Evolutionary conservation across 2,888 invertebrate genomes (phyloP).

Genomic region (Galerucella nymphaeae): DNA sequence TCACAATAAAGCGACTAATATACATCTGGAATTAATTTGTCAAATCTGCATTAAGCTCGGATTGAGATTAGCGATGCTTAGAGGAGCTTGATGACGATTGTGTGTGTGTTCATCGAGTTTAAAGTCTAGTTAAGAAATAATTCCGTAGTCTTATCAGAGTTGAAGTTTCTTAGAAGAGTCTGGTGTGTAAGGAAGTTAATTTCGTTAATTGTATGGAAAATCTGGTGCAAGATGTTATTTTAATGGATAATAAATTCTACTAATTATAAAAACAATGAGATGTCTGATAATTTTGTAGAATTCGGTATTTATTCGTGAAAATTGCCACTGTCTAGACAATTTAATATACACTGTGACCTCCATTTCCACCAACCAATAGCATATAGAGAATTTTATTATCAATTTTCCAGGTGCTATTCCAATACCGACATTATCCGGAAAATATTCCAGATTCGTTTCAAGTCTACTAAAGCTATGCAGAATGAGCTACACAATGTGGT

Average conservation of each 20-base stretch:
- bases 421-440: neutral
- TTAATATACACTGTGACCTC: too few relatives aligned
- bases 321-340: too few relatives aligned
- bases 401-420: neutral
- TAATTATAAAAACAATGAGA: too few relatives aligned
- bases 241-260: neutral
- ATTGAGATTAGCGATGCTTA: constrained; percentile 29
- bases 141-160: constrained; percentile 26
- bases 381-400: too few relatives aligned
- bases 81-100: constrained; percentile 26
- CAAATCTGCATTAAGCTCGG: constrained; percentile 29
- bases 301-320: too few relatives aligned
- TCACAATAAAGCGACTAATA: constrained; percentile 11
- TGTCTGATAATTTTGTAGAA: too few relatives aligned
- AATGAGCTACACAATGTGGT: constrained; percentile 51
- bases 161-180: constrained; percentile 12
- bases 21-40: constrained; percentile 22
- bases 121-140: constrained; percentile 33
- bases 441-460: constrained; percentile 43
- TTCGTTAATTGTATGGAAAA: constrained; percentile 5
- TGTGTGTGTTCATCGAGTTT: constrained; percentile 18
- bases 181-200: constrained; percentile 18
- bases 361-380: too few relatives aligned
- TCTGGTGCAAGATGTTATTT: neutral
- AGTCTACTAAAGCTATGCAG: constrained; percentile 50